Evolutionary conservation across 1,140 invertebrate species (phyloP), one percentile per base, ranked within the genome.

Genomic region (Probaryconus sp.): DNA sequence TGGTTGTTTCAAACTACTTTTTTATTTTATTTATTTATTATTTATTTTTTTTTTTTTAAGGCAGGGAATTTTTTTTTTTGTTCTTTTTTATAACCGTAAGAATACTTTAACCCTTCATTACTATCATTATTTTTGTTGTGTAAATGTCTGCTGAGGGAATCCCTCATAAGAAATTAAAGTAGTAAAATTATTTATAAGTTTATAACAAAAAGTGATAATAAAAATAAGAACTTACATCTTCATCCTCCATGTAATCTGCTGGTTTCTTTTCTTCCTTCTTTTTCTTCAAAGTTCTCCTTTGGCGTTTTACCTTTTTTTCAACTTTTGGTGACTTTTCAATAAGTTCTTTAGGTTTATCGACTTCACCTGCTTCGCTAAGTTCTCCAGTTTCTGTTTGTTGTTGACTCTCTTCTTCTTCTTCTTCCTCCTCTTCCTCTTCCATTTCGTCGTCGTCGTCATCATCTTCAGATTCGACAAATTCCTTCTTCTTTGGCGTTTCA

Each of bases 401-500:
- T n/a, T n/a, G n/a, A n/a, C n/a, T n/a, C n/a, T n/a, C 69, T 84
- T 92, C 92, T 67, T 91, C 89, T 80, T 92, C 91, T 64, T 92
- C 91, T 42, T 90, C 79, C 21, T 83, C 83, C 48, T 84, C 80
- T 24, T 87, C 33, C 88, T 79, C 53, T 89, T 89, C 48, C 87
- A 88, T 78, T 71, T 80, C 79, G 16, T 80, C 79, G 47, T 67
- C 50, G 31, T 77, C 45, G 24, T 70, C 35, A 60, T 82, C 72
- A 76, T 83, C 43, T 74, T 81, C 6, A 63, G 76, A 72, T 79
- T 88, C 83, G 79, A 83, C 70, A 73, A 82, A 81, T 51, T 89
- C 90, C 63, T 87, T 90, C 67, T 92, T 91, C 30, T 93, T 91
- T 1, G 94, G 94, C 69, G 95, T 92, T 47, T 94, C 94, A 5